phyloP scores from a whole-genome alignment of 2,888 invertebrate species.

The Hydroisotoma schaefferi region DNA sequence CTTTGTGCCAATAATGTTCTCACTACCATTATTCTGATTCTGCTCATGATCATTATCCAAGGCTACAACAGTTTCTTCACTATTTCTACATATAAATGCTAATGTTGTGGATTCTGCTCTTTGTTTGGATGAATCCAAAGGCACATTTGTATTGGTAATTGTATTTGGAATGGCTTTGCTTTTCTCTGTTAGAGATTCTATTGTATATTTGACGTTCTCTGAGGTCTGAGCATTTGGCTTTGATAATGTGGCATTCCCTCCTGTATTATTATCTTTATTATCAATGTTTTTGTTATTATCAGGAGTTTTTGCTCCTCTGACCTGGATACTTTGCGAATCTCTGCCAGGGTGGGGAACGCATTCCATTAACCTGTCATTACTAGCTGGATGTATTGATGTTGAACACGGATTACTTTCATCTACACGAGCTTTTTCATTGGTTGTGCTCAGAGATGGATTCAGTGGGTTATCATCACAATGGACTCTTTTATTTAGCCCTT shows the following conservation, averaged over 20 bases:
- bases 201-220: not conserved
- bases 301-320: slow-evolving; percentile 19
- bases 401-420: not conserved
- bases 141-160: not conserved
- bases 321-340: slow-evolving; percentile 19
- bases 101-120: slow-evolving; percentile 1
- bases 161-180: slow-evolving; percentile 2
- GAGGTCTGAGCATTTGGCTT: not conserved
- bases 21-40: not conserved
- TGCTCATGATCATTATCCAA: not conserved
- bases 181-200: not conserved
- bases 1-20: not conserved
- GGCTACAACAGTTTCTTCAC: too few species aligned
- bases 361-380: slow-evolving; percentile 1
- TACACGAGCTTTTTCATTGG: not conserved
- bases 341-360: slow-evolving; percentile 17
- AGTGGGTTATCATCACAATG: not conserved
- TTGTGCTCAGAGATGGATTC: not conserved
- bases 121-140: slow-evolving; percentile 3
- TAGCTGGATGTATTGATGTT: not conserved
- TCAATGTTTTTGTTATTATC: slow-evolving; percentile 25
- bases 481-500: not conserved
- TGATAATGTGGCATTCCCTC: too few species aligned
- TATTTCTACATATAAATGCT: not conserved
- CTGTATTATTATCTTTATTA: slow-evolving; percentile 16